Base-by-base conservation (phyloP, 2,113 vertebrate genomes). In the Ctenodactylus gundi region DNA sequence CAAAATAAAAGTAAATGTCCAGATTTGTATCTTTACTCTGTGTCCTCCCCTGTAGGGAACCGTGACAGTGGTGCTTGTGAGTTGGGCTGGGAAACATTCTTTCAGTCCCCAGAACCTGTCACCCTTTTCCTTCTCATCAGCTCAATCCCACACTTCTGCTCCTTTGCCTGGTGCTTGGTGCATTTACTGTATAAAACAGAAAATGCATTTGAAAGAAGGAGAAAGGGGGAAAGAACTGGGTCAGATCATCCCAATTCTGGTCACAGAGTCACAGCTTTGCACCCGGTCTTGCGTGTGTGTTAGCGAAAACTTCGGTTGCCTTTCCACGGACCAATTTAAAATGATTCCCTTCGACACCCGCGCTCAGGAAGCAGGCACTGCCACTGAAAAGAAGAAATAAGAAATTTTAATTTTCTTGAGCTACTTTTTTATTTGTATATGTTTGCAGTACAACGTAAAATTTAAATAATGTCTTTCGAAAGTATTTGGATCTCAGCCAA, bases 381-480 rank as follows among this genome's bases (percentile, higher is more conserved):
- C 85, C 89, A 76, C 67, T 81, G 77, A 97, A n/a, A 95, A 94
- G 46, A 97, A 96, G 94, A 97, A 96, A 96, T 91, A 95, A 93
- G 96, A 94, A 91, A 92, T 93, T 93, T 95, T 64, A 95, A 93
- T 68, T 55, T n/a, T n/a, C n/a, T n/a, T n/a, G n/a, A n/a, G n/a
- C n/a, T n/a, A n/a, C n/a, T n/a, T n/a, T n/a, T n/a, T n/a, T n/a
- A n/a, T n/a, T n/a, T n/a, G n/a, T n/a, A n/a, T n/a, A n/a, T n/a
- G n/a, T n/a, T n/a, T n/a, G n/a, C n/a, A n/a, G n/a, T n/a, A n/a
- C n/a, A n/a, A n/a, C n/a, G n/a, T n/a, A n/a, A n/a, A n/a, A n/a
- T n/a, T n/a, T n/a, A n/a, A n/a, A n/a, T 88, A 94, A 90, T 68
- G 85, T 93, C 97, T 97, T 93, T 90, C 95, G 97, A 92, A 97